Evolutionary conservation across 2,113 vertebrate species (phyloP), one percentile per base, ranked within the genome.

Genomic region (Cairina moschata): DNA sequence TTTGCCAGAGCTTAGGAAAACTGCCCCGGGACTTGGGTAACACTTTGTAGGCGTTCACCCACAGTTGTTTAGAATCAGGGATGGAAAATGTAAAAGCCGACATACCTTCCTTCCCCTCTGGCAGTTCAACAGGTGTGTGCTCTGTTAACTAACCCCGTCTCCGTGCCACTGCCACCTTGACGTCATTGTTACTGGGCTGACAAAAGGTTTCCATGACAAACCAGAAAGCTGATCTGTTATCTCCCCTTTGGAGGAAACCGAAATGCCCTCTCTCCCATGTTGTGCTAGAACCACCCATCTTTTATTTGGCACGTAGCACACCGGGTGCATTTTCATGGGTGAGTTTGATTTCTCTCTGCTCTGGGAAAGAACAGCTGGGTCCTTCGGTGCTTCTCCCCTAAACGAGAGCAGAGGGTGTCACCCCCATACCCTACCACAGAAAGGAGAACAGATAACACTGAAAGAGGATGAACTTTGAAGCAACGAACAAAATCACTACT

Each of bases 201-300:
- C 95, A 97, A 89, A 86, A 93, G 89, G 97, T 97, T 97, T 97
- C 97, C 96, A 97, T 97, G 96, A 87, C 96, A 97, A 96, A 96
- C 3, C 29, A 90, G 97, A 97, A 96, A 97, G 88, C 91, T 73
- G 96, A 97, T 95, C 95, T 93, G 81, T 95, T 96, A 95, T 95
- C 93, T 91, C 56, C 86, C 81, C 44, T 96, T 67, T n/a, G 38
- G 73, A 94, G 91, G 94, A 89, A 93, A 92, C 32, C 4, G 60
- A 91, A 96, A 76, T 95, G 95, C 82, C 82, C 97, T 91, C 90
- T 94, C 71, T 67, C 86, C 77, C 77, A 86, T 65, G 59, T 92
- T 93, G 75, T 69, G 75, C 56, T 60, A 76, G 86, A 90, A 81
- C 83, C 93, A 93, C 93, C 89, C 94, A 85, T 83, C 89, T 96